Conservation (phyloP, 2,888 invertebrate genomes). For the Alloscopus bannaensis region DNA sequence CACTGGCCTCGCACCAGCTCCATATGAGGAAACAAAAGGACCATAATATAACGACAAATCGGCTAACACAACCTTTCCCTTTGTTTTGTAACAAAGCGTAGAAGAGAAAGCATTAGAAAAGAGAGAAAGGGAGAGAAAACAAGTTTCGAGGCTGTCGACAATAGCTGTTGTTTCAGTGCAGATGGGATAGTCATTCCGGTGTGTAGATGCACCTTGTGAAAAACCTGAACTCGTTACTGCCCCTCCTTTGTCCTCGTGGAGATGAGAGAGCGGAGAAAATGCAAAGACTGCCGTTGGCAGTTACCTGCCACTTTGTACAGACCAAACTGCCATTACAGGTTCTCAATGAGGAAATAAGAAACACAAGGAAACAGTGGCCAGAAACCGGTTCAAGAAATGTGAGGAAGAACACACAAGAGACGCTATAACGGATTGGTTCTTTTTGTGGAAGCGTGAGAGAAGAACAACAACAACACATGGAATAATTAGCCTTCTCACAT, state of each 20-base stretch:
- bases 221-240: too few relatives aligned
- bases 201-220: too few relatives aligned
- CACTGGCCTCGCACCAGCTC: too few relatives aligned
- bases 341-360: slow-evolving; percentile 39
- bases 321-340: slow-evolving; percentile 48
- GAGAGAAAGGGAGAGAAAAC: not conserved
- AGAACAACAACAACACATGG: slow-evolving; percentile 26
- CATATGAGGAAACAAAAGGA: slow-evolving; percentile 15
- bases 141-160: too few relatives aligned
- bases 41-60: slow-evolving; percentile 5
- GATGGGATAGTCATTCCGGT: too few relatives aligned
- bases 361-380: slow-evolving; percentile 28
- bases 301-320: slow-evolving; percentile 62
- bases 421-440: slow-evolving; percentile 1
- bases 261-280: slow-evolving; percentile 33
- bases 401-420: not conserved
- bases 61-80: slow-evolving; percentile 4
- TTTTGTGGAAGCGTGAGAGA: not conserved
- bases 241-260: too few relatives aligned
- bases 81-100: too few relatives aligned
- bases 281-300: slow-evolving; percentile 61
- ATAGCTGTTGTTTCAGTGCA: too few relatives aligned
- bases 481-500: slow-evolving; percentile 42
- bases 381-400: too few relatives aligned
- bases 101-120: not conserved